Evolutionary conservation across 1,140 invertebrate species (phyloP).

Genomic region (Halyomorpha halys): DNA sequence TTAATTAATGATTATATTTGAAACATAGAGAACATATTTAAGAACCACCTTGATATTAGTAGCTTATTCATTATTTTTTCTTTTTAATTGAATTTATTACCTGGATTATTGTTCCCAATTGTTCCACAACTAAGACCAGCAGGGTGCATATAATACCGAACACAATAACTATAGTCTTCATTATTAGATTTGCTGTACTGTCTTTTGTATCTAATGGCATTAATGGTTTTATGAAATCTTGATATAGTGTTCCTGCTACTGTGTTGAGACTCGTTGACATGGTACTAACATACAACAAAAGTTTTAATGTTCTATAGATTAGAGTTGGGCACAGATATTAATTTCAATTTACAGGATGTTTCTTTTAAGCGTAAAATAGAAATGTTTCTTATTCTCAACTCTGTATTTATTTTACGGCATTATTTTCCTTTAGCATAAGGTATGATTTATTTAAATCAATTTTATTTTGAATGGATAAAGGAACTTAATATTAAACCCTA

Average conservation of each 20-base stretch:
- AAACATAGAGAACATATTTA: background rate
- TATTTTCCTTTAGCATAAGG: too few species aligned
- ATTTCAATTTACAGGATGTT: too few species aligned
- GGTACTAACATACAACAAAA: slow-evolving; percentile 43
- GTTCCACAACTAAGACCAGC: slow-evolving; percentile 56
- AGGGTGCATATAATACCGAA: slow-evolving; percentile 50
- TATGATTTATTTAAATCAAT: too few species aligned
- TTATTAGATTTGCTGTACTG: slow-evolving; percentile 50
- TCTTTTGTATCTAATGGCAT: slow-evolving; percentile 49
- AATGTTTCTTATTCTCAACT: too few species aligned
- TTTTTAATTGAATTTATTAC: slow-evolving; percentile 29
- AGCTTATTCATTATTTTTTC: background rate
- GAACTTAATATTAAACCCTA: too few species aligned
- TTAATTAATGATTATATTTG: background rate
- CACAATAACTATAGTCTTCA: slow-evolving; percentile 54
- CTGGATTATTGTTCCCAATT: slow-evolving; percentile 53
- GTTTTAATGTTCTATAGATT: slow-evolving; percentile 43
- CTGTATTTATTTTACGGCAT: too few species aligned
- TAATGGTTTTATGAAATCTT: slow-evolving; percentile 63
- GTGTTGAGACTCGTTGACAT: slow-evolving; percentile 71
- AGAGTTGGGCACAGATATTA: background rate
- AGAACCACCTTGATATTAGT: background rate
- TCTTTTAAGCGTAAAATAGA: too few species aligned
- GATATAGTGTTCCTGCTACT: slow-evolving; percentile 69
- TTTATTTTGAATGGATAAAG: too few species aligned